Evolutionary conservation across 2,113 vertebrate species (phyloP).

Genomic region (Embiotoca jacksoni): DNA sequence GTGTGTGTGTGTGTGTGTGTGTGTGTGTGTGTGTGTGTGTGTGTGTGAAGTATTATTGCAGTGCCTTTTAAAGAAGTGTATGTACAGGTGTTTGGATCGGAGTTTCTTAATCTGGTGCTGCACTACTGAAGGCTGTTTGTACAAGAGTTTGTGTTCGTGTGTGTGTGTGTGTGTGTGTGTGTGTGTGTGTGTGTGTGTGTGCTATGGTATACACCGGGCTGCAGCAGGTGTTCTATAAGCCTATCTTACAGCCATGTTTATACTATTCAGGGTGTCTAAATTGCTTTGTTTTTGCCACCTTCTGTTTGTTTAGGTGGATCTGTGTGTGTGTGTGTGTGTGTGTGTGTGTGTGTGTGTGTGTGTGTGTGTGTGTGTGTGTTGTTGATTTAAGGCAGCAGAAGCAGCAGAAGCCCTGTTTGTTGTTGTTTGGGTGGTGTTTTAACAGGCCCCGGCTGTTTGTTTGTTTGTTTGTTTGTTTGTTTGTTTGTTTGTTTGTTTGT

Average conservation of each 20-base stretch:
- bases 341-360: conserved; percentile 12
- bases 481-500: conserved; percentile 50
- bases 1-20: not conserved
- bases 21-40: too few species aligned
- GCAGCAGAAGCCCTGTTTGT: conserved; percentile 35
- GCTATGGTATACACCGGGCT: not conserved
- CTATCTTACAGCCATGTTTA: conserved; percentile 25
- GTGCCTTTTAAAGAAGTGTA: too few species aligned
- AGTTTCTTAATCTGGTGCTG: too few species aligned
- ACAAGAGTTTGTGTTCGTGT: not conserved
- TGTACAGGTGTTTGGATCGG: too few species aligned
- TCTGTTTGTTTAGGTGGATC: conserved; percentile 22
- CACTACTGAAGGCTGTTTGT: too few species aligned
- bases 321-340: conserved; percentile 9
- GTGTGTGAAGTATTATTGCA: too few species aligned
- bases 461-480: conserved; percentile 47
- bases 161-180: not conserved
- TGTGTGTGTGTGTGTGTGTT: conserved; percentile 8
- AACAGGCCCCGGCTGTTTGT: conserved; percentile 39
- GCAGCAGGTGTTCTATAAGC: conserved; percentile 44
- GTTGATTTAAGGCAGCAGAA: conserved; percentile 43
- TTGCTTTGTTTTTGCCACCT: conserved; percentile 17
- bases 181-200: not conserved
- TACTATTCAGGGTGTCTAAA: conserved; percentile 8
- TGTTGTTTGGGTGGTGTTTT: conserved; percentile 40